Conservation (phyloP, 2,888 invertebrate genomes). For the Oxycera nigricornis region DNA sequence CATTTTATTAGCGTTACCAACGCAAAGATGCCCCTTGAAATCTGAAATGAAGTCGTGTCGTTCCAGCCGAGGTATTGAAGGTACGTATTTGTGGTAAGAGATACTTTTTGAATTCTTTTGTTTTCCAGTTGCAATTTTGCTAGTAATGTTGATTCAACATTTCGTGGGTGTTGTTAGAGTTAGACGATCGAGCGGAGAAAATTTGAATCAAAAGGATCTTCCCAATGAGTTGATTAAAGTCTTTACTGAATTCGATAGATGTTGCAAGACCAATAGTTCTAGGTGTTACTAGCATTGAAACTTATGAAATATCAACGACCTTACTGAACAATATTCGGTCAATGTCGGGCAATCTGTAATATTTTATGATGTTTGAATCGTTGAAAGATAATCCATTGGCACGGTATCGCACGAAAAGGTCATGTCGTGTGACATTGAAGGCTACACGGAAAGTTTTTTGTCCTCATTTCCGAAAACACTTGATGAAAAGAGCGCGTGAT, state of each 20-base stretch:
- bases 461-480: not conserved
- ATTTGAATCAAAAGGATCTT: too few species aligned
- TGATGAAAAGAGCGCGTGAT: not conserved
- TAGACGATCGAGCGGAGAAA: too few species aligned
- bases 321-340: conserved; percentile 11
- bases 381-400: not conserved
- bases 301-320: not conserved
- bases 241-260: too few species aligned
- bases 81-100: not conserved
- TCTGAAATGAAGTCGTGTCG: not conserved
- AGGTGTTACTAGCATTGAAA: too few species aligned
- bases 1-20: conserved; percentile 19
- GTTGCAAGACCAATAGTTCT: too few species aligned
- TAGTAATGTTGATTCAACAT: too few species aligned
- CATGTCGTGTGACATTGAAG: not conserved
- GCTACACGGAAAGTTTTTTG: not conserved
- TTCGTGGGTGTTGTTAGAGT: too few species aligned
- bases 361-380: not conserved
- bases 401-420: not conserved
- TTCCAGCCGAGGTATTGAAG: not conserved
- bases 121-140: not conserved
- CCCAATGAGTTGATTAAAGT: too few species aligned
- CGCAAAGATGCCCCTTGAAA: conserved; percentile 1
- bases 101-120: not conserved
- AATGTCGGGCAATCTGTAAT: conserved; percentile 9